Evolutionary conservation across 2,888 invertebrate species (phyloP).

Genomic region (Schizaphis graminum): DNA sequence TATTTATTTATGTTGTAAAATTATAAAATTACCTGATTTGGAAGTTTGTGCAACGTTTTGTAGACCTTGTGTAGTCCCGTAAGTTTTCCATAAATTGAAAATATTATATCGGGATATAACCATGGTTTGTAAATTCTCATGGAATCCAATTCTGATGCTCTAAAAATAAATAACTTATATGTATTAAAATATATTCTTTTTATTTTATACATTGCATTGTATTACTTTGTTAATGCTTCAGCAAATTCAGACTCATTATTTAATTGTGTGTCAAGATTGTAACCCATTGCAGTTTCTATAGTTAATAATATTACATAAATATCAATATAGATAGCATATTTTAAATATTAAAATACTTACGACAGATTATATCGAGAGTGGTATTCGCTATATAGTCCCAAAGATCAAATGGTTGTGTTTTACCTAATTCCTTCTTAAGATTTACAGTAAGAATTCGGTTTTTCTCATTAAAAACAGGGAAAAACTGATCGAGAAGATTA

Average conservation of each 20-base stretch:
- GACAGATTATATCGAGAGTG: constrained; percentile 69
- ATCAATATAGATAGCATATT: background rate
- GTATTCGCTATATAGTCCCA: constrained; percentile 67
- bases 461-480: constrained; percentile 71
- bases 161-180: constrained; percentile 58
- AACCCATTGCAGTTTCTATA: constrained; percentile 68
- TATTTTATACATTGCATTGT: background rate
- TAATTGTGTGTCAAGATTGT: constrained; percentile 67
- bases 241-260: constrained; percentile 67
- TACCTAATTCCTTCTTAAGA: constrained; percentile 69
- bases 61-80: constrained; percentile 67
- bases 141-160: constrained; percentile 68
- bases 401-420: constrained; percentile 67
- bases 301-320: background rate
- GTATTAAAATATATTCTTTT: background rate
- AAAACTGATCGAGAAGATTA: constrained; percentile 72
- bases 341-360: constrained; percentile 63
- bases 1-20: background rate
- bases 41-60: constrained; percentile 67
- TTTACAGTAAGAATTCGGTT: constrained; percentile 70
- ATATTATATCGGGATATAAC: constrained; percentile 68
- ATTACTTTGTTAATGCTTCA: constrained; percentile 67
- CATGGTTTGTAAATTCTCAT: constrained; percentile 68
- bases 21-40: constrained; percentile 65
- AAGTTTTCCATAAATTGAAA: constrained; percentile 66